A percentile compares a stretch with the other conserved stretches of the same genome.
These are phyloP conservation scores for Drosophila mulleri DNA, from an alignment of 2,888 invertebrate species.

Conservation along the genomic window DNA sequence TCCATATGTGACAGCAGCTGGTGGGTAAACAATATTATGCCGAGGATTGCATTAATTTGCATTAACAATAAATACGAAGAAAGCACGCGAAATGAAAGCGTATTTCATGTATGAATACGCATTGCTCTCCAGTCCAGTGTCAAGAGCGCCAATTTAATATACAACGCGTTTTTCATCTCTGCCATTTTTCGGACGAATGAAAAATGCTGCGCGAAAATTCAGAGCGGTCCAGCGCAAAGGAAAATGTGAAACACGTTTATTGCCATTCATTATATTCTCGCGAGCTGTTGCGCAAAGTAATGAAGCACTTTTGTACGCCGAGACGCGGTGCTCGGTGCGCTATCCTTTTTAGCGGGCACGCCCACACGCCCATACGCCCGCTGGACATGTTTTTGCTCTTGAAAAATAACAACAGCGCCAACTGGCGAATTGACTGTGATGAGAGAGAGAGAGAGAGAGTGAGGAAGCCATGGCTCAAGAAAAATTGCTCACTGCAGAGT, in stretches of 20 bases:
- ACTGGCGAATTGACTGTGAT: conserved; percentile 54
- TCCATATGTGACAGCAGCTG: conserved; percentile 9
- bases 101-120: conserved; percentile 11
- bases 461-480: conserved; percentile 54
- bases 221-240: conserved; percentile 29
- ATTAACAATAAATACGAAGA: conserved; percentile 6
- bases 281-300: conserved; percentile 82
- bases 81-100: neutral
- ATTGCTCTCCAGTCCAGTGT: conserved; percentile 11
- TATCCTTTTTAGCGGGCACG: conserved; percentile 55
- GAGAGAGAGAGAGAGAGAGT: conserved; percentile 39
- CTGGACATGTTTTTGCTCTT: conserved; percentile 50
- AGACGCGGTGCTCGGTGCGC: conserved; percentile 2
- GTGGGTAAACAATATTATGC: neutral
- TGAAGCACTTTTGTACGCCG: conserved; percentile 68
- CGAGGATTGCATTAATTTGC: conserved; percentile 45
- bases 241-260: conserved; percentile 82
- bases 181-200: conserved; percentile 32
- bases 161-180: conserved; percentile 40
- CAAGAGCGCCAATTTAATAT: conserved; percentile 42
- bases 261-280: conserved; percentile 81
- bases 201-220: conserved; percentile 49
- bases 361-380: conserved; percentile 1
- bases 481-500: conserved; percentile 67
- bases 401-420: conserved; percentile 36